Evolutionary conservation across 2,113 vertebrate genomes (phyloP).

Genomic region (Pomatorhinus ruficollis): DNA sequence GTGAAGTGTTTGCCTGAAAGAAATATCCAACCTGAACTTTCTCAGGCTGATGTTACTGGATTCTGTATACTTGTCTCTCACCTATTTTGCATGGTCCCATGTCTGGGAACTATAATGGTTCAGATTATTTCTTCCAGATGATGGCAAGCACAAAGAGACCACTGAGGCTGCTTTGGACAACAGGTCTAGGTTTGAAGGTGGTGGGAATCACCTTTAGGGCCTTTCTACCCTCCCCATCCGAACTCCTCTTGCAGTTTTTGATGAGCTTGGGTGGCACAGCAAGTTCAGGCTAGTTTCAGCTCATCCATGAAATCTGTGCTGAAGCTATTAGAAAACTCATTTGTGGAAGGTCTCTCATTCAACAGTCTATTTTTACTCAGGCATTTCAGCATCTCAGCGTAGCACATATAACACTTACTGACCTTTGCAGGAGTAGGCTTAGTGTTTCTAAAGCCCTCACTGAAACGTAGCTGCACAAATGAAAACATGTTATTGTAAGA

Average conservation of each 20-base stretch:
- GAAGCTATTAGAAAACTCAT: slow-evolving; percentile 35
- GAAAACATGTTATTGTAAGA: background rate
- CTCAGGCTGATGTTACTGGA: background rate
- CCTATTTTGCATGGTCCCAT: background rate
- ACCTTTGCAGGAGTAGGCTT: background rate
- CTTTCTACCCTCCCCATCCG: background rate
- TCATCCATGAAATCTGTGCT: slow-evolving; percentile 50
- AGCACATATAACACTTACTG: background rate
- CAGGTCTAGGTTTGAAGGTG: background rate
- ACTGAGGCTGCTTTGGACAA: slow-evolving; percentile 27
- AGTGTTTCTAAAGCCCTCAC: background rate
- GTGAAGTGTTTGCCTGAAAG: slow-evolving; percentile 27
- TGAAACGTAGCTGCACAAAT: background rate
- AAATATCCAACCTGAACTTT: slow-evolving; percentile 31
- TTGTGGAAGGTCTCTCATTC: slow-evolving; percentile 6
- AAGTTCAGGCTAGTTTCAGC: slow-evolving; percentile 40
- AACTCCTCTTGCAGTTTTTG: background rate
- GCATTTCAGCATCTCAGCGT: background rate
- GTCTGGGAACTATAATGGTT: slow-evolving; percentile 7
- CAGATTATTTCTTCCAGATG: slow-evolving; percentile 58
- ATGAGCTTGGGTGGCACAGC: slow-evolving; percentile 42
- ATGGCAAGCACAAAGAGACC: slow-evolving; percentile 11
- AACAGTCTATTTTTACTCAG: slow-evolving; percentile 18
- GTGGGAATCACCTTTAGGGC: background rate
- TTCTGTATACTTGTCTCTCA: background rate